Base-by-base conservation (phyloP, 2,797 vertebrate species). In the Dicrostonyx torquatus region DNA sequence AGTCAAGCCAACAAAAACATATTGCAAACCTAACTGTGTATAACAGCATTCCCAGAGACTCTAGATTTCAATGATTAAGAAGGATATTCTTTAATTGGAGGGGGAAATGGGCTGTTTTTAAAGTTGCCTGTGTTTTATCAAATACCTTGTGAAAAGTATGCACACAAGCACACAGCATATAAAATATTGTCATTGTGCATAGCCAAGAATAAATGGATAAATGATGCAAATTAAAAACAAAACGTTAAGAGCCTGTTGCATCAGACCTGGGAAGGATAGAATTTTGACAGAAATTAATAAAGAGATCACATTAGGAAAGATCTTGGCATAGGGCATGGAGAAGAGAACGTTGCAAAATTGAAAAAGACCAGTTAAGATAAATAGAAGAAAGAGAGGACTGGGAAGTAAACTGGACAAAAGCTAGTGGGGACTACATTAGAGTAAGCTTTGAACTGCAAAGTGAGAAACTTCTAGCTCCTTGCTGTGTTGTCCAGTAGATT, bases 41-140 rank as follows among this genome's bases (percentile, higher is more conserved):
- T 90, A 90, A 85, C 55, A 92, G 68, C 82, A 95, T 86, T 91
- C 53, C 80, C 89, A 85, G 64, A 34, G 91, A 95, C 64, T 78
- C 76, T 94, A 91, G 77, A n/a, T 73, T 91, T 91, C 73, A 88
- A 43, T 92, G 94, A 82, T 85, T 88, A 40, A 82, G 77, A 87
- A 91, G 45, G n/a, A 55, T 64, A 83, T 50, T 5, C 66, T 50
- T 90, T 93, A 87, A 89, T 91, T 94, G 60, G 34, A 72, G 29
- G 15, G 4, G 64, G 72, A 95, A 89, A 86, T 70, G 2, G 20
- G 55, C 50, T 80, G 20, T 68, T 18, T 20, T 90, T 94, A 95
- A 84, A 85, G 34, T 90, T 94, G 79, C 82, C 95, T 87, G 37
- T 93, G 11, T 94, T 90, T 87, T 95, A 94, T 70, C 78, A 96